Evolutionary conservation across 1,140 invertebrate species (phyloP).

Genomic region (Drosophila jambulina): DNA sequence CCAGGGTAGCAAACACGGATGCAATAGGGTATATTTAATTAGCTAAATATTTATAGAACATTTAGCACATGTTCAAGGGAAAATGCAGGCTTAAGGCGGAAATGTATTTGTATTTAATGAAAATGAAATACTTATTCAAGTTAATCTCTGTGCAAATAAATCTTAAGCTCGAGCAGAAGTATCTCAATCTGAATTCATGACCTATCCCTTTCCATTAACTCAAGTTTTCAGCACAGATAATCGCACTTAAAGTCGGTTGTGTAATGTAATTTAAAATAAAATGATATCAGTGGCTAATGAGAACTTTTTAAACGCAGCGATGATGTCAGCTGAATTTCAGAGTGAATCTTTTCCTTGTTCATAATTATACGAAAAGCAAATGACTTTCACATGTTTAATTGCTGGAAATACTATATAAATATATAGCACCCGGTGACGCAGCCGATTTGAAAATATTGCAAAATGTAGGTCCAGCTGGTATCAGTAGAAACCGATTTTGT

Average conservation of each 20-base stretch:
- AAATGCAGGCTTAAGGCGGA: not conserved
- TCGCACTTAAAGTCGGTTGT: constrained; percentile 10
- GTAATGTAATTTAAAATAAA: constrained; percentile 29
- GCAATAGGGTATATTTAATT: constrained; percentile 19
- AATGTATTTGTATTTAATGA: not conserved
- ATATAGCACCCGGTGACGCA: not conserved
- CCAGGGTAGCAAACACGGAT: constrained; percentile 12
- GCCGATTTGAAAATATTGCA: constrained; percentile 16
- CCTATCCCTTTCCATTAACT: constrained; percentile 32
- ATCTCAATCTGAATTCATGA: constrained; percentile 10
- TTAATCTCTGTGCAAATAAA: not conserved
- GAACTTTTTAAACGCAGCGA: constrained; percentile 35
- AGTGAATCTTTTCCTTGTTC: constrained; percentile 46
- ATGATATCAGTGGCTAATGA: constrained; percentile 25
- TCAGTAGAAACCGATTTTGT: constrained; percentile 29
- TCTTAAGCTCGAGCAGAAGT: not conserved
- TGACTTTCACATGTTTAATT: constrained; percentile 37
- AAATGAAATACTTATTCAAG: not conserved
- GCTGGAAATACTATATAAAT: not conserved
- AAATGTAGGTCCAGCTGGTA: constrained; percentile 38
- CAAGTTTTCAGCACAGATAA: constrained; percentile 1
- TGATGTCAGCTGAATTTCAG: constrained; percentile 43
- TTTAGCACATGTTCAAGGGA: constrained; percentile 16
- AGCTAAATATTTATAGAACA: constrained; percentile 38
- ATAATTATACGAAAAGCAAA: constrained; percentile 31